Percentiles rank a stretch among this genome's conserved stretches.
These are phyloP conservation scores for Sebastes taczanowskii DNA, from an alignment of 2,797 vertebrate genomes.

Conservation along the genomic window DNA sequence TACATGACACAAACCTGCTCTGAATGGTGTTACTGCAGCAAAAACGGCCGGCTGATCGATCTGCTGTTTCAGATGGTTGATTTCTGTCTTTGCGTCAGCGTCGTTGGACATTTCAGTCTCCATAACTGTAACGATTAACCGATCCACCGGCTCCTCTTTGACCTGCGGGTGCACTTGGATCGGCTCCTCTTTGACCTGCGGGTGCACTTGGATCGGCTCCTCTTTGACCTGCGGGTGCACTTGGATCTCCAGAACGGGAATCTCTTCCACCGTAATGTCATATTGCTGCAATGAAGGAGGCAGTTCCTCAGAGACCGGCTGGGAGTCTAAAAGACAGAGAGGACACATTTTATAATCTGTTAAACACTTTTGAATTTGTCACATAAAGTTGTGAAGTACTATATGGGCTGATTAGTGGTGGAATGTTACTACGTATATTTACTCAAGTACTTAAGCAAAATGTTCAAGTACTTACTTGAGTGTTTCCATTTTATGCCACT, in stretches of 20 bases:
- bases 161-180: neutral
- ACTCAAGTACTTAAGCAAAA: too few species aligned
- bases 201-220: neutral
- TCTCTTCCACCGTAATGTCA: neutral
- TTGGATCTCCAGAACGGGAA: neutral
- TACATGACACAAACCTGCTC: constrained; percentile 6
- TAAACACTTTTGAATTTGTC: neutral
- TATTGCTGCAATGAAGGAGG: neutral
- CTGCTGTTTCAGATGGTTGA: neutral
- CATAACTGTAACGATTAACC: neutral
- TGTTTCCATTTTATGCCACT: fast-evolving
- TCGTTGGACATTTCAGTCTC: neutral
- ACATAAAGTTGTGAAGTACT: too few species aligned
- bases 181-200: too few species aligned
- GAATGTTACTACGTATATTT: too few species aligned
- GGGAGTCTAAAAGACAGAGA: neutral
- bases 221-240: neutral
- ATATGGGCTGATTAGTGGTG: too few species aligned
- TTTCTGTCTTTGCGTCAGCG: neutral
- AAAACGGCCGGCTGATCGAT: neutral
- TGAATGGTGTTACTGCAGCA: neutral
- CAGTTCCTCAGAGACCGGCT: neutral
- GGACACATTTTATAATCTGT: neutral
- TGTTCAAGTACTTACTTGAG: too few species aligned
- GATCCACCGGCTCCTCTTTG: constrained; percentile 2